Percentiles rank a stretch among this genome's conserved stretches.
These are phyloP conservation scores for Oceanodroma leucorhoa DNA, from an alignment of 2,797 vertebrate species.

Conservation along the genomic window DNA sequence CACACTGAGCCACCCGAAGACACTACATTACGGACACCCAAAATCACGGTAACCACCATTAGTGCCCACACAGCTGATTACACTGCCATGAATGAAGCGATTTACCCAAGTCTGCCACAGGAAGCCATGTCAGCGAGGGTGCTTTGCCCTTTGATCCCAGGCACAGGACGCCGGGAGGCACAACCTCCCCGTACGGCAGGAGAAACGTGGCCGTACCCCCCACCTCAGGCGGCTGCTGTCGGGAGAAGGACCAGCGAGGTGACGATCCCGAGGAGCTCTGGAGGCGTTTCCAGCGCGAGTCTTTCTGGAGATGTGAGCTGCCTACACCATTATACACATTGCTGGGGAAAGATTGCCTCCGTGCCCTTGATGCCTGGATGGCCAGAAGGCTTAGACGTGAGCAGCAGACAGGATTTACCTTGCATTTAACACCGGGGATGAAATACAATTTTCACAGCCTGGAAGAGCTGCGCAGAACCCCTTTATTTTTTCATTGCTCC, in stretches of 20 bases:
- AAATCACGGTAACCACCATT: neutral
- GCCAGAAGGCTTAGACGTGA: neutral
- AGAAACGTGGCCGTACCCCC: fast-evolving
- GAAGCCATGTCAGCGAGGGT: fast-evolving
- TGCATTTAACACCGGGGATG: neutral
- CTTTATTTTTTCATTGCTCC: neutral
- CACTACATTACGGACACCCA: neutral
- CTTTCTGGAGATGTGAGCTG: neutral
- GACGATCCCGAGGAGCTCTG: neutral
- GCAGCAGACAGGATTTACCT: neutral
- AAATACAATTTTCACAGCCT: neutral
- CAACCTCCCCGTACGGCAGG: neutral
- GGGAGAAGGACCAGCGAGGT: neutral
- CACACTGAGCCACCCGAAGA: neutral
- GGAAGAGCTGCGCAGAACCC: neutral
- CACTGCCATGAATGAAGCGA: neutral
- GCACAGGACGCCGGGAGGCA: fast-evolving
- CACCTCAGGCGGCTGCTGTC: fast-evolving
- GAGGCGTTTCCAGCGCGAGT: neutral
- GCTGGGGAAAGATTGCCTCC: neutral
- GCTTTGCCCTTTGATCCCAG: neutral
- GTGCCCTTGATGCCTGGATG: neutral
- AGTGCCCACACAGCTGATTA: neutral
- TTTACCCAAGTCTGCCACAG: neutral
- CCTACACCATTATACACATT: neutral